A percentile compares a stretch with the other conserved stretches of the same genome.
phyloP scores from a whole-genome alignment of 2,888 invertebrate genomes.

The Watsonalla cultraria region DNA sequence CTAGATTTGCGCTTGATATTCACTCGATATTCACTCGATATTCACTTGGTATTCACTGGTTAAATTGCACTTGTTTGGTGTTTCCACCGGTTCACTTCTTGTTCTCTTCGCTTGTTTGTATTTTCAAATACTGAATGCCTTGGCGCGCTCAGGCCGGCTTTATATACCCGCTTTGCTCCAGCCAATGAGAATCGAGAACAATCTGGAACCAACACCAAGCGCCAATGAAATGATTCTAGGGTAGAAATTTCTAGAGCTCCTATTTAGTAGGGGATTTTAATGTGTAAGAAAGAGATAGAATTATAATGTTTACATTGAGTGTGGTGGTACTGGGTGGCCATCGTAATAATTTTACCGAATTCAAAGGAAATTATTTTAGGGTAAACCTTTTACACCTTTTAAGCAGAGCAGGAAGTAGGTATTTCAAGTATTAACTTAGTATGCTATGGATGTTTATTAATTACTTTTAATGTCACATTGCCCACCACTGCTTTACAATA shows the following conservation, averaged over 20 bases:
- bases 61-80: constrained; percentile 20
- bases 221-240: constrained; percentile 36
- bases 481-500: too few relatives aligned
- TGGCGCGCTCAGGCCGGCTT: constrained; percentile 41
- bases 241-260: constrained; percentile 40
- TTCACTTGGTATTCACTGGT: constrained; percentile 7
- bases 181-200: constrained; percentile 45
- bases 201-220: constrained; percentile 35
- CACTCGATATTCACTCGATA: constrained; percentile 1
- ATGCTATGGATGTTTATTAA: too few relatives aligned
- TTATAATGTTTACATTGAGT: constrained; percentile 18
- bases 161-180: constrained; percentile 33
- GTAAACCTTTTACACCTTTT: too few relatives aligned
- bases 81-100: constrained; percentile 30
- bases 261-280: constrained; percentile 3
- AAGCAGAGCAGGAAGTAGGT: too few relatives aligned
- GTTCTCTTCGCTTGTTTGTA: constrained; percentile 34
- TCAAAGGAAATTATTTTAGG: neutral
- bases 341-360: constrained; percentile 16
- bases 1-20: constrained; percentile 2
- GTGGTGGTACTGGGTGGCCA: constrained; percentile 16
- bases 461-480: too few relatives aligned
- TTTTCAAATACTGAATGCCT: constrained; percentile 59
- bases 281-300: constrained; percentile 20
- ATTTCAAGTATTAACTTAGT: too few relatives aligned